Evolutionary conservation across 2,113 vertebrate genomes (phyloP).

Genomic region (Hyperopisus bebe): DNA sequence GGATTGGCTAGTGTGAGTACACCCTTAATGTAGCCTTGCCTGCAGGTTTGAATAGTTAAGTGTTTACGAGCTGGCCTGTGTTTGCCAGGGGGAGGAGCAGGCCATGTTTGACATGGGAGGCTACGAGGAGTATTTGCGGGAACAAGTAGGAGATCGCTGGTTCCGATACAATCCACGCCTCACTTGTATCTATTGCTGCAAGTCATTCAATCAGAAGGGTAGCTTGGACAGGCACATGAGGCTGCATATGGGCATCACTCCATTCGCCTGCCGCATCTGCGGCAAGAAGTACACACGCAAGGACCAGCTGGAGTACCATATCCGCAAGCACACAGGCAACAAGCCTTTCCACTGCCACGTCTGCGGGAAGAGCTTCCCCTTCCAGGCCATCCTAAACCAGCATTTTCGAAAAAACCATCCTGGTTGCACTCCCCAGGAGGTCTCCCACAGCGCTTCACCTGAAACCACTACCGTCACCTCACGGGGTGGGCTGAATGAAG

Average conservation of each 20-base stretch:
- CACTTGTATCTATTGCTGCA: constrained; percentile 98
- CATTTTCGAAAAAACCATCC: constrained; percentile 99
- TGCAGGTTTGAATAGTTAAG: background rate
- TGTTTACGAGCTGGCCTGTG: background rate
- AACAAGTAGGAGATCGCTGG: constrained; percentile 95
- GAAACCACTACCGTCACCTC: constrained; percentile 85
- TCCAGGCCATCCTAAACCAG: constrained; percentile 99
- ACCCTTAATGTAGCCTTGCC: background rate
- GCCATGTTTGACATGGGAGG: constrained; percentile 82
- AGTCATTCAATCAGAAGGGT: constrained; percentile 99
- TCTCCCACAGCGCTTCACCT: constrained; percentile 87
- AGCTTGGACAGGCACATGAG: constrained; percentile 98
- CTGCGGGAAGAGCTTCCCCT: constrained; percentile 96
- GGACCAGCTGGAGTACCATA: constrained; percentile 81
- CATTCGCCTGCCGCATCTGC: constrained; percentile 94
- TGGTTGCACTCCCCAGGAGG: constrained; percentile 81
- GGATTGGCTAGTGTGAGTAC: background rate
- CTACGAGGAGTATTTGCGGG: constrained; percentile 92
- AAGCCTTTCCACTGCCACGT: constrained; percentile 97
- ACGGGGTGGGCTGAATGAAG: constrained; percentile 76
- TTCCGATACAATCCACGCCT: constrained; percentile 96
- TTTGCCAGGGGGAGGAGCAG: constrained; percentile 77
- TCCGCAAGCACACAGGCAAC: constrained; percentile 98
- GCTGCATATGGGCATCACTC: constrained; percentile 97
- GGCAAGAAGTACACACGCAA: constrained; percentile 99